Evolutionary conservation across 2,113 vertebrate genomes (phyloP).

Genomic region (Pedetes capensis): DNA sequence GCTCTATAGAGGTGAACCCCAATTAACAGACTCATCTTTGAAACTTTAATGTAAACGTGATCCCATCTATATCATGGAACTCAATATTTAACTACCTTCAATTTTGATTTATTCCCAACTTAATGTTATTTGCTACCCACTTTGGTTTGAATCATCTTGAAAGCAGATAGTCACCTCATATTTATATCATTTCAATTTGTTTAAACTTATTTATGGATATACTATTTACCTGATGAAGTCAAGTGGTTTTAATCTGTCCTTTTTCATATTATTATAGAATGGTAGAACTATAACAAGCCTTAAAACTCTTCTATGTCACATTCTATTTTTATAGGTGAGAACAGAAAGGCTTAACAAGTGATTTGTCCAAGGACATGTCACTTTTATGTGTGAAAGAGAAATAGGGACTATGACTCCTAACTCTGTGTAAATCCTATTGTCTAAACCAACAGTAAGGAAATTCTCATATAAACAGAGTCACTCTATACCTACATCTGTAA

Average conservation of each 20-base stretch:
- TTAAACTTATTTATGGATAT: neutral
- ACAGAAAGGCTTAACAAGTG: neutral
- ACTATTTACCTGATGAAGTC: neutral
- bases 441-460: neutral
- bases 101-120: neutral
- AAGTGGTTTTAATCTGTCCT: neutral
- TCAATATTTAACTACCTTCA: neutral
- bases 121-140: neutral
- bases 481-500: neutral
- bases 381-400: neutral
- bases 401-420: neutral
- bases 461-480: neutral
- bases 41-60: neutral
- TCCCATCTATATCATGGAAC: neutral
- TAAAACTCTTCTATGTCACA: neutral
- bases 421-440: neutral
- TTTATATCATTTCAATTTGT: neutral
- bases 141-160: neutral
- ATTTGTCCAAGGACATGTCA: neutral
- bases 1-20: neutral
- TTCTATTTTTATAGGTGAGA: neutral
- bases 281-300: neutral
- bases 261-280: neutral
- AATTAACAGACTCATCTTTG: neutral
- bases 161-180: neutral